Evolutionary conservation across 1,140 invertebrate species (phyloP), one percentile per base, ranked within the genome.

Genomic region (Drosophila melanogaster): DNA sequence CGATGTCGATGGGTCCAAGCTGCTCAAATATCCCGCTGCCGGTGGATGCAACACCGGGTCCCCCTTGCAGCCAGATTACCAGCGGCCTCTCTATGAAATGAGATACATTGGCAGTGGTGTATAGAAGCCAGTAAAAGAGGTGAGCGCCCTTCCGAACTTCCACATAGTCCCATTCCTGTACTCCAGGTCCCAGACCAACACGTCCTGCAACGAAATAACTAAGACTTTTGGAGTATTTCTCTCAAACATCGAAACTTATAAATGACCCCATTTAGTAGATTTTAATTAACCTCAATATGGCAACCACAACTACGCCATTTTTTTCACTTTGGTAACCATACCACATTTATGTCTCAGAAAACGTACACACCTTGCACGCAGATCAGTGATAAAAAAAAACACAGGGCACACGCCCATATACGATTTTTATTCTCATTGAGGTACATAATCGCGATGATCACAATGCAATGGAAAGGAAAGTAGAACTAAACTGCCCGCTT

Each of bases 41-140:
- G 0, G 96, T 95, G 5, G 96, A 96, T 0, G 96, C 96, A 1
- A 93, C 94, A 0, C 96, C 96, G 0, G 95, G 95, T 4, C 95
- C 95, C 37, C 95, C 96, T 93, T 97, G 96, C 4, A 97, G 92
- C 96, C 96, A 97, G 19, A 97, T 94, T 1, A 97, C 91, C 12
- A 97, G 83, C 0, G 96, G 96, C 51, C 94, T 93, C 19, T 95
- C 94, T 1, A 94, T 93, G 56, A 93, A 94, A 24, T 92, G 90
- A 11, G 90, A 75, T 1, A 95, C 93, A 90, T 93, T 90, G 2
- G 94, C 94, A 0, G 94, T 95, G 0, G 95, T 95, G 73, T 96
- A 95, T 87, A 96, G 96, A 10, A 97, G 90, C 96, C 96, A 97
- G 94, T 96, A 97, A 89, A 97, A 97, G 93, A 97, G 96, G 55